A percentile compares a stretch with the other conserved stretches of the same genome.
Evolutionary conservation across 2,797 vertebrate genomes (phyloP).

Genomic region (Babyrousa celebensis): DNA sequence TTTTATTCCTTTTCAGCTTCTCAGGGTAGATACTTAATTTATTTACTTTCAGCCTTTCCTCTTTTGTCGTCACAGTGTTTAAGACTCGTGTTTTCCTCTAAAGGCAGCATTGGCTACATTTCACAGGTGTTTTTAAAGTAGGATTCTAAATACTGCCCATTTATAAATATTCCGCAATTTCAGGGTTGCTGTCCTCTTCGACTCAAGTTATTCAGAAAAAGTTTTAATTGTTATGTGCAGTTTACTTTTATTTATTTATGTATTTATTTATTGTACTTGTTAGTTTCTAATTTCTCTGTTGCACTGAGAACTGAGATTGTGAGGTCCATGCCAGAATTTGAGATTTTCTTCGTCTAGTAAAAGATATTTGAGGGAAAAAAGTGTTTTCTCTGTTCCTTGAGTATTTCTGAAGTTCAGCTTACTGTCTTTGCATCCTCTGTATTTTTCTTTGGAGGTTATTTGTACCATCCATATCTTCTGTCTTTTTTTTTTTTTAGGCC

Average conservation of each 20-base stretch:
- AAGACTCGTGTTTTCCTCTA: neutral
- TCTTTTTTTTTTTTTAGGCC: too few species aligned
- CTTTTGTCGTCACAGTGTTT: neutral
- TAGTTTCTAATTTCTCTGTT: neutral
- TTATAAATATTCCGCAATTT: neutral
- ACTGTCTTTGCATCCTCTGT: neutral
- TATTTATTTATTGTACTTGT: neutral
- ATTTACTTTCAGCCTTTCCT: neutral
- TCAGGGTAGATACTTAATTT: neutral
- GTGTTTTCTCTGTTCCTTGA: slow-evolving; percentile 1
- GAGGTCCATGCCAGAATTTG: neutral
- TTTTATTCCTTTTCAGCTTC: slow-evolving; percentile 27
- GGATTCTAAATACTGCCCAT: neutral
- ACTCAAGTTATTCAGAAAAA: slow-evolving; percentile 25
- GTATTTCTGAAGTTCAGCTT: neutral
- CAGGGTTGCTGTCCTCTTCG: slow-evolving; percentile 5
- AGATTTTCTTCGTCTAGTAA: slow-evolving; percentile 1
- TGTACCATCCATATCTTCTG: neutral
- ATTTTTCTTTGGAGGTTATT: neutral
- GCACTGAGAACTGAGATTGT: neutral
- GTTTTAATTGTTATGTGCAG: neutral
- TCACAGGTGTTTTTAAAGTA: neutral
- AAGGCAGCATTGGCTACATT: neutral
- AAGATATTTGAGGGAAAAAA: neutral
- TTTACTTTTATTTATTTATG: neutral